Conservation (phyloP, 2,797 vertebrate genomes). For the Remorina albescens region DNA sequence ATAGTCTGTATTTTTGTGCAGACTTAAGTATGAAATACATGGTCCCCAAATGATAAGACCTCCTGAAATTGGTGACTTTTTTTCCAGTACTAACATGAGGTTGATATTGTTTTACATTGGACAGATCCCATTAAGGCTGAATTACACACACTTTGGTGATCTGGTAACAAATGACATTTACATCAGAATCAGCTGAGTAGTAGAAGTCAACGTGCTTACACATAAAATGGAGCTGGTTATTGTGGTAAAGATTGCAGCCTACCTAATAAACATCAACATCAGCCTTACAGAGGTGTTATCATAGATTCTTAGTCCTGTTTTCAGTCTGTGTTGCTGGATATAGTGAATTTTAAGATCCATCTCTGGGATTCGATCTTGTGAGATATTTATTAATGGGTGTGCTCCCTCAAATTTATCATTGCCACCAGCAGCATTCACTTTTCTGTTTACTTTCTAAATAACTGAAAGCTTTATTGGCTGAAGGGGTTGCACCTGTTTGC, state of each 20-base stretch:
- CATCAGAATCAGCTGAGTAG: neutral
- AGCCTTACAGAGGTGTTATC: neutral
- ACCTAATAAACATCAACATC: neutral
- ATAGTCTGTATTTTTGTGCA: neutral
- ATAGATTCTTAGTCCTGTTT: neutral
- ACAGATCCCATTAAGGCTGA: neutral
- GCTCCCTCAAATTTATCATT: slow-evolving; percentile 55
- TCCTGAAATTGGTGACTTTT: neutral
- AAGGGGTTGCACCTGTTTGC: slow-evolving; percentile 69
- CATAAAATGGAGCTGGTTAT: neutral
- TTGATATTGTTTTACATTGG: neutral
- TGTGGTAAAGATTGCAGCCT: neutral
- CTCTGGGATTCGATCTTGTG: slow-evolving; percentile 18
- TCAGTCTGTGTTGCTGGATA: slow-evolving; percentile 5
- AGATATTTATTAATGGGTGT: slow-evolving; percentile 50
- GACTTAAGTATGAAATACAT: neutral
- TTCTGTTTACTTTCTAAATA: slow-evolving; percentile 60
- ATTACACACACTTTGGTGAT: neutral
- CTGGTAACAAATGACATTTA: neutral
- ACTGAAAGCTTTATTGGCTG: slow-evolving; percentile 72
- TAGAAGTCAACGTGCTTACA: neutral
- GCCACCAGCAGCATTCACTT: slow-evolving; percentile 49
- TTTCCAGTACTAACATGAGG: neutral
- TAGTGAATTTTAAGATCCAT: slow-evolving; percentile 15
- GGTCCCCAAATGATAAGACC: neutral